Base-by-base conservation (phyloP, 2,888 invertebrate species). In the Halictus ligatus region DNA sequence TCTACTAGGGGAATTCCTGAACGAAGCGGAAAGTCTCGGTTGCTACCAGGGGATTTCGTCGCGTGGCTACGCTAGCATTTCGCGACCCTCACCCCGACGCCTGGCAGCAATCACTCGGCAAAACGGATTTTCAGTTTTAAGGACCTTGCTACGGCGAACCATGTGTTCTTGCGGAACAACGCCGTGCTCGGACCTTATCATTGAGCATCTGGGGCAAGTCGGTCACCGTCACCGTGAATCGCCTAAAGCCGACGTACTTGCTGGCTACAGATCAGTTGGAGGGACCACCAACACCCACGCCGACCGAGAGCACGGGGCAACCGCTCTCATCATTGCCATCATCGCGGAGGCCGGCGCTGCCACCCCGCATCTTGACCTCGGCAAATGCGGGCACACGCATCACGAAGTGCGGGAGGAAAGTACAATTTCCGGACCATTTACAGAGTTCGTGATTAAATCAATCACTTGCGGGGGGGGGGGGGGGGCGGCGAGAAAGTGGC, bases 101-200 rank as follows among this genome's bases (percentile, higher is more conserved):
- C 76, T 29, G 48, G 35, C 29, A 64, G 67, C 60, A 12, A 29
- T 18, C 67, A 67, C 2, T 7, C 60, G 5, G 6, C 64, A 7
- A 48, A 21, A 12, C 75, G 64, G 2, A 8, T 64, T 76, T 76
- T 64, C 58, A 40, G 64, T 64, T 76, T 76, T 0, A 76, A 76
- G 18, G 64, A 76, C 46, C 75, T 76, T 0, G 46, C 46, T 0
- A 13, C n/a, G 25, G 25, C 46, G 46, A 64, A 76, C 25, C 25
- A 64, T 18, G 75, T 64, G 7, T 76, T 76, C 46, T 29, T 76
- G 8, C 75, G 64, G 25, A 64, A 76, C 64, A 46, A 76, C 64
- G 8, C 75, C 25, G 75, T 5, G 18, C 15, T 7, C 74, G 35
- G 50, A 54, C 35, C 0, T 74, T 50, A 7, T 54, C 54, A 2